Evolutionary conservation across 2,888 invertebrate species (phyloP).

Genomic region (Oeneis ivallda): DNA sequence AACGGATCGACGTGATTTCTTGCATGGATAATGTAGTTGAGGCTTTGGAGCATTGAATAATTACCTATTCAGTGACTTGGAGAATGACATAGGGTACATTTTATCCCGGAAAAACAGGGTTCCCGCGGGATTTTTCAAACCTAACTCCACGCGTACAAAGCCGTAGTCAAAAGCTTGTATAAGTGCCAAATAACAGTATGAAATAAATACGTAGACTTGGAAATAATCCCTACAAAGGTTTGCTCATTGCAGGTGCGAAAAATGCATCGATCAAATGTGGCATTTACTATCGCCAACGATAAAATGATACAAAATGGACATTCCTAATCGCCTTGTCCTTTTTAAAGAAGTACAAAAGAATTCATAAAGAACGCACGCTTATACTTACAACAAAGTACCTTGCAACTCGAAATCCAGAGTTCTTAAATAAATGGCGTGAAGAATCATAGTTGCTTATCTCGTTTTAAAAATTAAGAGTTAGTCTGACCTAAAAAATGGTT

Average conservation of each 20-base stretch:
- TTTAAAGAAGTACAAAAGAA: constrained; percentile 69
- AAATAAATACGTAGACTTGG: background rate
- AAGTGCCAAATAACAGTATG: no score
- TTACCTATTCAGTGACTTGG: no score
- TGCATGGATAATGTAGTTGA: no score
- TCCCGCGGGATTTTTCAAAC: no score
- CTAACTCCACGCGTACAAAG: no score
- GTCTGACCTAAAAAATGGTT: constrained; percentile 31
- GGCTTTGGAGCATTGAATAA: no score
- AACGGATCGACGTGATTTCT: no score
- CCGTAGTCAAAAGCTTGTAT: no score
- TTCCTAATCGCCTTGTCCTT: constrained; percentile 73
- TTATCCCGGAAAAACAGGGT: no score
- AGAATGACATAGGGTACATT: no score
- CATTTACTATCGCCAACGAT: constrained; percentile 65
- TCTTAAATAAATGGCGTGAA: constrained; percentile 4
- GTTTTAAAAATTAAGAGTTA: background rate
- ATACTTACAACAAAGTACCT: constrained; percentile 9
- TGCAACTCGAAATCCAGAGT: background rate
- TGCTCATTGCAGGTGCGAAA: constrained; percentile 55
- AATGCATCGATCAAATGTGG: constrained; percentile 71
- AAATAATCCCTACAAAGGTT: background rate
- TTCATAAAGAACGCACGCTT: constrained; percentile 29
- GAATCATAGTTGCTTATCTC: constrained; percentile 28
- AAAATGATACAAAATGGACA: constrained; percentile 74